Evolutionary conservation across 2,113 vertebrate genomes (phyloP).

Genomic region (Pongo pygmaeus): DNA sequence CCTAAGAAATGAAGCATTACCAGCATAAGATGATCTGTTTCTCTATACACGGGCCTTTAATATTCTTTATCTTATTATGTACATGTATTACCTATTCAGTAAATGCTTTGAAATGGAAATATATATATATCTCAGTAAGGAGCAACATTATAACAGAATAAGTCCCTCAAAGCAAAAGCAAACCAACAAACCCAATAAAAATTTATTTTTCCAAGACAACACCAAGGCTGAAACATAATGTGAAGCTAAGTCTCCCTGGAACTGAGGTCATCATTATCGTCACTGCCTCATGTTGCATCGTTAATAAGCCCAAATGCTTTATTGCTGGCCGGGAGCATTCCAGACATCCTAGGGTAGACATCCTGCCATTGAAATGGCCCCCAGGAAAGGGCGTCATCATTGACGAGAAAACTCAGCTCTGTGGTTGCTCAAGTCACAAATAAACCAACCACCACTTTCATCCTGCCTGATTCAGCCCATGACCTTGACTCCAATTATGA

Average conservation of each 20-base stretch:
- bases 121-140: neutral
- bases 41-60: fast-evolving
- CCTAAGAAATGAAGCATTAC: neutral
- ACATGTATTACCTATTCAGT: neutral
- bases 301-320: fast-evolving
- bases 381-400: too few species aligned
- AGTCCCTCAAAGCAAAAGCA: neutral
- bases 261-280: neutral
- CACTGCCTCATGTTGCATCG: fast-evolving
- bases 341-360: neutral
- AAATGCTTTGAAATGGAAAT: neutral
- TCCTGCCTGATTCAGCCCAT: neutral
- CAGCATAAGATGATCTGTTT: fast-evolving
- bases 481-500: neutral
- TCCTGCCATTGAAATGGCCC: neutral
- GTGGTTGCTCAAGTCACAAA: neutral
- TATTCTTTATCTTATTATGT: neutral
- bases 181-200: neutral
- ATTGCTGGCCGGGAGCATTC: fast-evolving
- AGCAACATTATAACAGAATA: neutral
- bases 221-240: neutral
- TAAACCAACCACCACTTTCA: neutral
- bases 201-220: neutral
- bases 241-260: neutral
- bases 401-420: fast-evolving